Evolutionary conservation across 1,140 invertebrate genomes (phyloP).

Genomic region (Heliconius hewitsoni): DNA sequence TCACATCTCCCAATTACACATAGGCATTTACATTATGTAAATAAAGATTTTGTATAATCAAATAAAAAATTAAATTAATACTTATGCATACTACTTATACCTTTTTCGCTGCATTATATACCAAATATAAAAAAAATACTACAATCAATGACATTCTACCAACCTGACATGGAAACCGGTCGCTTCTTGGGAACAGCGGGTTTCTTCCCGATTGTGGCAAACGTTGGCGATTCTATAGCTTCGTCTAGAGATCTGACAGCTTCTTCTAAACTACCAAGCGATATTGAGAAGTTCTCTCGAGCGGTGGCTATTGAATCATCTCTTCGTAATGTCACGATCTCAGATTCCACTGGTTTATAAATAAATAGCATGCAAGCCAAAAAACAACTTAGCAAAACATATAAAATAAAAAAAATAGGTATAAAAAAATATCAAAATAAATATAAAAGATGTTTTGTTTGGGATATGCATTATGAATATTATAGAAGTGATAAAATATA

Average conservation of each 20-base stretch:
- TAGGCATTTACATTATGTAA: too few species aligned
- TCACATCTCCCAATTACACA: too few species aligned
- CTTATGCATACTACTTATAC: too few species aligned
- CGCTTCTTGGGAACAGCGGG: slow-evolving; percentile 80
- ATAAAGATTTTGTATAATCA: too few species aligned
- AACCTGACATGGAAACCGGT: slow-evolving; percentile 80
- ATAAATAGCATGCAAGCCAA: slow-evolving; percentile 65
- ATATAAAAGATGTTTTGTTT: not conserved
- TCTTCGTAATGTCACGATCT: slow-evolving; percentile 71
- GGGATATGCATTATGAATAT: too few species aligned
- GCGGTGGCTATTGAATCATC: slow-evolving; percentile 66
- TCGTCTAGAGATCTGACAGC: slow-evolving; percentile 71
- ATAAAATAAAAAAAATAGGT: slow-evolving; percentile 12
- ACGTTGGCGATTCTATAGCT: slow-evolving; percentile 59
- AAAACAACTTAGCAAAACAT: slow-evolving; percentile 27
- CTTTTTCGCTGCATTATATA: too few species aligned
- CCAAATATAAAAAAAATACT: not conserved
- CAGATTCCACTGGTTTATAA: slow-evolving; percentile 59
- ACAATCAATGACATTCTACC: slow-evolving; percentile 19
- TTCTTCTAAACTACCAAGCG: slow-evolving; percentile 75
- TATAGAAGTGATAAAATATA: too few species aligned
- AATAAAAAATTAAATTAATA: too few species aligned
- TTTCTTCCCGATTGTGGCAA: slow-evolving; percentile 77
- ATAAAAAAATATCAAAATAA: not conserved
- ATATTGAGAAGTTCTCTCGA: slow-evolving; percentile 72